These are phyloP conservation scores for Threskiornis aethiopicus DNA, from an alignment of 2,797 vertebrate genomes.

Conservation along the genomic window DNA sequence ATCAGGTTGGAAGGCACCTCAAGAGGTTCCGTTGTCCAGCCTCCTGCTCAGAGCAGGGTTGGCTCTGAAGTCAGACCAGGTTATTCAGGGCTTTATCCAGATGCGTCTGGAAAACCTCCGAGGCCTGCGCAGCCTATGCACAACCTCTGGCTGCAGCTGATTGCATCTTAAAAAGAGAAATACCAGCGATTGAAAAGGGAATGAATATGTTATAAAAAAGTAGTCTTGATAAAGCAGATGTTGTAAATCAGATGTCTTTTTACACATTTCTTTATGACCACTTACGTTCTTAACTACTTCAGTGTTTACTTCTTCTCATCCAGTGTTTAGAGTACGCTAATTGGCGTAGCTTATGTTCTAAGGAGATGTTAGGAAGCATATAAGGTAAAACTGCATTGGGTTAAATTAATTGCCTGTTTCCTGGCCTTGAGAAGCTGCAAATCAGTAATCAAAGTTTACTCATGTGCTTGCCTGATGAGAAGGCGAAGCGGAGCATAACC, in stretches of 20 bases:
- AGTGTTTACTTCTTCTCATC: background rate
- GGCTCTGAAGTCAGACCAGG: background rate
- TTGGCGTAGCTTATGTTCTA: background rate
- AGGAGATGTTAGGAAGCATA: background rate
- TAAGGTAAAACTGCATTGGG: background rate
- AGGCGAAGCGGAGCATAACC: background rate
- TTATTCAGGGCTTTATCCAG: background rate
- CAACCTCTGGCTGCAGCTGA: background rate
- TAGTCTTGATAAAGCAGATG: background rate
- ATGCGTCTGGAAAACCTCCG: background rate
- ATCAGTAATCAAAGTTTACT: background rate
- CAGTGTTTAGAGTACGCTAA: background rate
- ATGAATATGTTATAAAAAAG: background rate
- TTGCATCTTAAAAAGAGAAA: background rate
- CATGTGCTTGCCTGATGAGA: background rate
- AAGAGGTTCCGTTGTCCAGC: background rate
- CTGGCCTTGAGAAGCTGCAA: background rate
- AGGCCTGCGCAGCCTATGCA: background rate
- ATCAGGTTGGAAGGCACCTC: background rate
- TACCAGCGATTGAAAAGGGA: background rate
- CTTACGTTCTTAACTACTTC: background rate
- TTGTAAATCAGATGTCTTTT: background rate
- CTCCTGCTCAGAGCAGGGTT: background rate
- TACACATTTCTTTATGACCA: background rate
- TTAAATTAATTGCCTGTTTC: background rate